phyloP scores from a whole-genome alignment of 1,140 invertebrate genomes.

The Pachypeltis micranthus region DNA sequence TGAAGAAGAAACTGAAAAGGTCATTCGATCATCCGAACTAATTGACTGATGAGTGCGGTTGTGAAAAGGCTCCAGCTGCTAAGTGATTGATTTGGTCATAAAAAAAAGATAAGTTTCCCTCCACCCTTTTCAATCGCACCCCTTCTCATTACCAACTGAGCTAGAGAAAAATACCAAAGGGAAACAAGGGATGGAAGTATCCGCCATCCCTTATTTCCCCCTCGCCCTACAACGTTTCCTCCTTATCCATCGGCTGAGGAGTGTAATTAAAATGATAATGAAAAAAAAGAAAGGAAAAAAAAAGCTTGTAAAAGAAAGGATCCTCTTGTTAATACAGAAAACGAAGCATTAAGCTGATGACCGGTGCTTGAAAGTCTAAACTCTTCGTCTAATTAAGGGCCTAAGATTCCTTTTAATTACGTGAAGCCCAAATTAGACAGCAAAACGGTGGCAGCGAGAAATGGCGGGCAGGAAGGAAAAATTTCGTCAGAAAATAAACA shows the following conservation, averaged over 20 bases:
- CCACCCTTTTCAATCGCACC: not conserved
- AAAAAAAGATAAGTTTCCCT: not conserved
- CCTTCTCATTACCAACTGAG: too few species aligned
- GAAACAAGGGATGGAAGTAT: too few species aligned
- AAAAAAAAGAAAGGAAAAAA: not conserved
- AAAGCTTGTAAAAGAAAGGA: not conserved
- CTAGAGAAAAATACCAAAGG: not conserved
- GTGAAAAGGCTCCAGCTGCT: not conserved
- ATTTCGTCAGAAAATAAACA: too few species aligned
- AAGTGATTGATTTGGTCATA: constrained; percentile 8
- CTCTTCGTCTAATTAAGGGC: constrained; percentile 5
- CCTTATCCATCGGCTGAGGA: too few species aligned
- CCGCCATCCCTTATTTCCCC: too few species aligned
- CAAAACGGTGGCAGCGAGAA: too few species aligned
- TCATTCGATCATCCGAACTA: constrained; percentile 1
- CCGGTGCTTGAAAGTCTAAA: constrained; percentile 2
- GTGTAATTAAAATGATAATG: constrained; percentile 5
- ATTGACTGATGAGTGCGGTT: constrained; percentile 2
- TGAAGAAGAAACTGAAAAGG: too few species aligned
- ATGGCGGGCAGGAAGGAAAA: too few species aligned
- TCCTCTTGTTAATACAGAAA: constrained; percentile 8
- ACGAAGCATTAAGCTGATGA: constrained; percentile 4
- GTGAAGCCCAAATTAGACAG: constrained; percentile 8
- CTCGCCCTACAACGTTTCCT: too few species aligned
- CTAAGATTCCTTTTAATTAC: constrained; percentile 8